A percentile compares a stretch with the other conserved stretches of the same genome.
phyloP scores from a whole-genome alignment of 2,113 vertebrate species.

The Ceyx melanurus region DNA sequence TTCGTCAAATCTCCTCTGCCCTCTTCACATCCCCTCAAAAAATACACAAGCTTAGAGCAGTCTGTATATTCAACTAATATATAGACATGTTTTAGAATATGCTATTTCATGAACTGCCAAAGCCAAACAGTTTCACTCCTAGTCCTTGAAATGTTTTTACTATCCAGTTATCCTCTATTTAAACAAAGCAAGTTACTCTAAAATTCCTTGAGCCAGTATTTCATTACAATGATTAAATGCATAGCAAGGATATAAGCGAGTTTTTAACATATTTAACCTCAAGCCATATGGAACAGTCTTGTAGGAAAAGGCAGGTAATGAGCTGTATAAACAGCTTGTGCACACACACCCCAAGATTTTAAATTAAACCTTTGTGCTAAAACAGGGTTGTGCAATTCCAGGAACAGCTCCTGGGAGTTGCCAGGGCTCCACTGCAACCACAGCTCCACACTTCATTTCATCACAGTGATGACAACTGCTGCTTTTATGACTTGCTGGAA shows the following conservation, averaged over 20 bases:
- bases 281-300: not conserved
- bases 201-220: not conserved
- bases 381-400: not conserved
- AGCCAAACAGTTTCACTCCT: not conserved
- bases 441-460: not conserved
- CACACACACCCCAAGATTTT: not conserved
- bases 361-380: not conserved
- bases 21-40: not conserved
- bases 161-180: not conserved
- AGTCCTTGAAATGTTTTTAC: not conserved
- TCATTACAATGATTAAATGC: not conserved
- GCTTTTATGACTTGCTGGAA: not conserved
- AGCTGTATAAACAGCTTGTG: not conserved
- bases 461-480: not conserved
- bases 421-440: not conserved
- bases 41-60: not conserved
- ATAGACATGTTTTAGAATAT: not conserved
- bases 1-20: not conserved
- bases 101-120: not conserved
- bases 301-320: not conserved
- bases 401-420: not conserved
- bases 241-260: not conserved
- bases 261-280: not conserved
- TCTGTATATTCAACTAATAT: not conserved
- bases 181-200: not conserved